These are phyloP conservation scores for Vireo altiloquus DNA, from an alignment of 2,113 vertebrate species.

Conservation along the genomic window DNA sequence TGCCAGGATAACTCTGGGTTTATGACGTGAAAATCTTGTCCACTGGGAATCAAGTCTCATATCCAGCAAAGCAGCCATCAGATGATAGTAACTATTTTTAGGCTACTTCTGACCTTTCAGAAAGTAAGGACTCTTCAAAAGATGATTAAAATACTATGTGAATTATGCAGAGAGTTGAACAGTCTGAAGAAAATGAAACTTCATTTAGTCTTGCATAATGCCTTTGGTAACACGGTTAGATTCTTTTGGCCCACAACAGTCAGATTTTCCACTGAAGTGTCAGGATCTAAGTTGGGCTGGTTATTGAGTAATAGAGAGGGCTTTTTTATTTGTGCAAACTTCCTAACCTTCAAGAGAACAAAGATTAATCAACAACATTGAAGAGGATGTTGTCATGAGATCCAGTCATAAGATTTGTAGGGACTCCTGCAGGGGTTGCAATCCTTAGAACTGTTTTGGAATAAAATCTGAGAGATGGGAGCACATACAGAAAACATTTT, in stretches of 20 bases:
- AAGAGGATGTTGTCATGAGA: slow-evolving; percentile 34
- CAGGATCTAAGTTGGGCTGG: slow-evolving; percentile 11
- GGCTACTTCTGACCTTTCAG: slow-evolving; percentile 41
- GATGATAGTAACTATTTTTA: slow-evolving; percentile 54
- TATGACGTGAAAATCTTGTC: slow-evolving; percentile 1
- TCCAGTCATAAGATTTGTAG: slow-evolving; percentile 36
- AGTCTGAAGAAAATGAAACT: slow-evolving; percentile 53
- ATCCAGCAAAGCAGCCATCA: slow-evolving; percentile 32
- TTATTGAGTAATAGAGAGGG: slow-evolving; percentile 49
- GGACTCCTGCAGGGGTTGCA: slow-evolving; percentile 29
- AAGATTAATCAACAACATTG: slow-evolving; percentile 55
- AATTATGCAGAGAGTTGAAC: slow-evolving; percentile 50
- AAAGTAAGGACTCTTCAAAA: slow-evolving; percentile 45
- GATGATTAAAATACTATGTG: slow-evolving; percentile 54
- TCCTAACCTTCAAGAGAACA: slow-evolving; percentile 53
- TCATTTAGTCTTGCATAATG: slow-evolving; percentile 50
- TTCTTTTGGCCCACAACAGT: slow-evolving; percentile 25
- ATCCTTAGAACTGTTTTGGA: slow-evolving; percentile 8
- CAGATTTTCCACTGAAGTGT: slow-evolving; percentile 58
- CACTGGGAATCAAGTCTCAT: slow-evolving; percentile 7
- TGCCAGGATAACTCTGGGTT: background rate
- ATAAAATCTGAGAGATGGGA: slow-evolving; percentile 5
- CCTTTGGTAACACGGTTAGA: slow-evolving; percentile 54
- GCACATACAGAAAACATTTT: background rate
- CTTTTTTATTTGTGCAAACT: slow-evolving; percentile 27